phyloP scores from a whole-genome alignment of 30 jellyfish, hydroid and myxozoan genomes.

The Nemopilema nomurai region DNA sequence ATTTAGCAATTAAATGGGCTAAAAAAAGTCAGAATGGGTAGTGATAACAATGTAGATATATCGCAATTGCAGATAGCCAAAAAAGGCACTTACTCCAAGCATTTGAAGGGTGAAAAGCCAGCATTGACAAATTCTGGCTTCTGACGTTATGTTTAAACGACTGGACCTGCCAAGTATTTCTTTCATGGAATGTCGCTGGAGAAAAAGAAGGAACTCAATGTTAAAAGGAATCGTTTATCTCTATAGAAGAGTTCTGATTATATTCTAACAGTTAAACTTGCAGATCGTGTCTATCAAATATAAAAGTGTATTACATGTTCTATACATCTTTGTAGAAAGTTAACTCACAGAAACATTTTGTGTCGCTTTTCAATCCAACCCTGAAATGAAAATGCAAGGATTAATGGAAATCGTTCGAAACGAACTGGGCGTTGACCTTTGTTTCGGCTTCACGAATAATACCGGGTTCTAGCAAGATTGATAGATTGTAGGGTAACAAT shows the following conservation, averaged over 20 bases:
- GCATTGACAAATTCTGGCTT: not conserved
- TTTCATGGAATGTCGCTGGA: conserved; percentile 11
- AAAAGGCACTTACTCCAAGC: conserved; percentile 48
- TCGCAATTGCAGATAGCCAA: not conserved
- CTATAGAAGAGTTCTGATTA: no score
- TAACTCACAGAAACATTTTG: conserved; percentile 57
- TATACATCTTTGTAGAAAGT: not conserved
- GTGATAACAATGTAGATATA: not conserved
- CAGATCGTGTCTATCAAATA: no score
- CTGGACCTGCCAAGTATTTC: not conserved
- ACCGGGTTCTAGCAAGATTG: no score
- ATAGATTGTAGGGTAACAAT: no score
- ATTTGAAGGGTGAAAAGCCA: conserved; percentile 54
- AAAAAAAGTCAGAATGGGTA: not conserved
- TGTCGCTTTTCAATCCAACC: conserved; percentile 48
- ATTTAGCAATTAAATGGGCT: not conserved
- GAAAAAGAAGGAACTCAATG: not conserved
- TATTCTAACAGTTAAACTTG: no score
- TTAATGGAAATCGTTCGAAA: not conserved
- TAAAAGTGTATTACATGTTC: no score
- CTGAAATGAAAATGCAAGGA: not conserved
- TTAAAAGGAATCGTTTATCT: no score
- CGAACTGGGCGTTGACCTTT: no score
- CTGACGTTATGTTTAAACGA: not conserved
- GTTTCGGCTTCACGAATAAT: no score